phyloP scores from a whole-genome alignment of 2,113 vertebrate genomes.

The Ondatra zibethicus region DNA sequence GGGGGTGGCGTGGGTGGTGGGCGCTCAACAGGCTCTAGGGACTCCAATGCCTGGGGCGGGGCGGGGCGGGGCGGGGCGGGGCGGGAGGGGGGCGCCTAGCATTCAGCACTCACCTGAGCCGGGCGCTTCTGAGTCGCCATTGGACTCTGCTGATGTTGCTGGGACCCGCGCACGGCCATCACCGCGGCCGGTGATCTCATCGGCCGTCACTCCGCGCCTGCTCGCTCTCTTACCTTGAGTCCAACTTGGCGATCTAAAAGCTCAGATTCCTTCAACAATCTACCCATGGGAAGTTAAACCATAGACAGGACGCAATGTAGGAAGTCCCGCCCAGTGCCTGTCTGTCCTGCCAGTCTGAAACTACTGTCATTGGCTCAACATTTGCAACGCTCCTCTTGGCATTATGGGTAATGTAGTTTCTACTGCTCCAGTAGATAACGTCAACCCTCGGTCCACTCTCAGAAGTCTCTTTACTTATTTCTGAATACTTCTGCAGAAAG shows the following conservation, averaged over 20 bases:
- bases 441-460: background rate
- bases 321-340: background rate
- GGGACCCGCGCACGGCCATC: background rate
- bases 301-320: background rate
- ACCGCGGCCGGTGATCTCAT: background rate
- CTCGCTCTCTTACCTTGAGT: background rate
- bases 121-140: background rate
- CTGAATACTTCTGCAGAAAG: background rate
- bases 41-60: background rate
- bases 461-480: background rate
- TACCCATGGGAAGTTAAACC: background rate
- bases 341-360: background rate
- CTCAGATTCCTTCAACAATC: background rate
- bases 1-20: background rate
- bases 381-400: background rate
- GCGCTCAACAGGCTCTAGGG: background rate
- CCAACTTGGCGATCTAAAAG: background rate
- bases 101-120: background rate
- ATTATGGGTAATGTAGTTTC: slow-evolving; percentile 18
- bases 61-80: too few species aligned
- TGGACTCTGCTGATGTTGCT: background rate
- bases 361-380: background rate
- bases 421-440: too few species aligned
- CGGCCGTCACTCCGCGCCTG: background rate
- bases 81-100: too few species aligned